These are phyloP conservation scores for Calidris pygmaea DNA, from an alignment of 2,113 vertebrate genomes.

Conservation along the genomic window DNA sequence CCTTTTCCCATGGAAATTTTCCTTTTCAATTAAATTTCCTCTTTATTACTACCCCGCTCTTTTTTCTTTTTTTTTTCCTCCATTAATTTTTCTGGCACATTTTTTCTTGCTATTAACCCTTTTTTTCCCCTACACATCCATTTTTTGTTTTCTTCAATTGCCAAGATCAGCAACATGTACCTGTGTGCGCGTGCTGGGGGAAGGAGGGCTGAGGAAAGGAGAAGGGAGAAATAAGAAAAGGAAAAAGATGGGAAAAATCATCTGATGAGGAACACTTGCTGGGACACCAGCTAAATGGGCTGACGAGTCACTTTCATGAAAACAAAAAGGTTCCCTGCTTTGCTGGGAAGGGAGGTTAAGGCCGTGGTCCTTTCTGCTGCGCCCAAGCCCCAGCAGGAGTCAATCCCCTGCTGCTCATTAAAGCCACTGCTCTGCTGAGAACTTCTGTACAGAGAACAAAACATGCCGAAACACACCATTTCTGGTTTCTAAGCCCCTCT, in stretches of 20 bases:
- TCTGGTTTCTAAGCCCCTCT: not conserved
- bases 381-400: not conserved
- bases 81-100: not conserved
- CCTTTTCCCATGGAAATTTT: not conserved
- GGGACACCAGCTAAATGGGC: not conserved
- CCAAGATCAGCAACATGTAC: not conserved
- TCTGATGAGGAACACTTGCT: not conserved
- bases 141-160: not conserved
- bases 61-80: no score
- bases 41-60: not conserved
- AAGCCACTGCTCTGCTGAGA: not conserved
- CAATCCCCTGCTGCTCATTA: not conserved
- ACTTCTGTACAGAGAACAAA: not conserved
- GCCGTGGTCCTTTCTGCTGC: not conserved
- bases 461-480: not conserved
- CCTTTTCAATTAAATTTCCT: not conserved
- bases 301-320: not conserved
- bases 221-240: not conserved
- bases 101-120: not conserved
- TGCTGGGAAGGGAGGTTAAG: not conserved
- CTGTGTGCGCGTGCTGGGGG: accelerated
- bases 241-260: not conserved
- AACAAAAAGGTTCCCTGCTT: not conserved
- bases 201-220: not conserved
- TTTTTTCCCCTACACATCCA: not conserved